phyloP scores from a whole-genome alignment of 1,140 invertebrate genomes.

The Holcopasites calliopsidis region DNA sequence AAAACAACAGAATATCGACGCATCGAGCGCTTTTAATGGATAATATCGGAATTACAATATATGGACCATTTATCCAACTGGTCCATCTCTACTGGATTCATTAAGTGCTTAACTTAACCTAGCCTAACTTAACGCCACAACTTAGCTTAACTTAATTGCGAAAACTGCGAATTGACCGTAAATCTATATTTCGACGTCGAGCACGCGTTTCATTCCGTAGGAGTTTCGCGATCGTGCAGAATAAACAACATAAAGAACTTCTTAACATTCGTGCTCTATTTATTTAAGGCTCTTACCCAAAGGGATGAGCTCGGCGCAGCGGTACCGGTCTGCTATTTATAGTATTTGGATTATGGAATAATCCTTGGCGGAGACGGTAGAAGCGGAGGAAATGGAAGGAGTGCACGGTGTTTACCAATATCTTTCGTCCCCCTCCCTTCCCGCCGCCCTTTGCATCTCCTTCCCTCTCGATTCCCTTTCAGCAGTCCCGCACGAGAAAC shows the following conservation, averaged over 20 bases:
- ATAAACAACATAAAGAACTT: slow-evolving; percentile 59
- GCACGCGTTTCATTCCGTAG: not conserved
- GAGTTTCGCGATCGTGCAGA: slow-evolving; percentile 17
- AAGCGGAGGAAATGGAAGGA: slow-evolving; percentile 62
- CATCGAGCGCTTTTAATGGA: no score
- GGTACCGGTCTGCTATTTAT: slow-evolving; percentile 73
- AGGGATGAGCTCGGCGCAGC: slow-evolving; percentile 53
- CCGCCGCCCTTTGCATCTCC: slow-evolving; percentile 30
- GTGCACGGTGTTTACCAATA: slow-evolving; percentile 74
- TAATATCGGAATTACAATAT: no score
- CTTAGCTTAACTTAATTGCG: slow-evolving; percentile 18
- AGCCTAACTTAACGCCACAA: no score
- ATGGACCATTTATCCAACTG: no score
- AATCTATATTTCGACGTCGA: not conserved
- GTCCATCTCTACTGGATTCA: no score
- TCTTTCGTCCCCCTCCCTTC: slow-evolving; percentile 58
- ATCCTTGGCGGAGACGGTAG: slow-evolving; percentile 63
- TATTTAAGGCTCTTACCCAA: slow-evolving; percentile 68
- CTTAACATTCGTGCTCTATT: slow-evolving; percentile 66
- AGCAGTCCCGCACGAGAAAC: slow-evolving; percentile 51
- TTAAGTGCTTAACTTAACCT: no score
- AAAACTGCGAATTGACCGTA: not conserved
- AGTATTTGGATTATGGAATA: slow-evolving; percentile 76
- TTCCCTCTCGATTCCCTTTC: slow-evolving; percentile 48
- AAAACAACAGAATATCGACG: no score